Percentiles rank a stretch among this genome's conserved stretches.
Evolutionary conservation across 2,797 vertebrate species (phyloP).

Genomic region (Serranus cabrilla): DNA sequence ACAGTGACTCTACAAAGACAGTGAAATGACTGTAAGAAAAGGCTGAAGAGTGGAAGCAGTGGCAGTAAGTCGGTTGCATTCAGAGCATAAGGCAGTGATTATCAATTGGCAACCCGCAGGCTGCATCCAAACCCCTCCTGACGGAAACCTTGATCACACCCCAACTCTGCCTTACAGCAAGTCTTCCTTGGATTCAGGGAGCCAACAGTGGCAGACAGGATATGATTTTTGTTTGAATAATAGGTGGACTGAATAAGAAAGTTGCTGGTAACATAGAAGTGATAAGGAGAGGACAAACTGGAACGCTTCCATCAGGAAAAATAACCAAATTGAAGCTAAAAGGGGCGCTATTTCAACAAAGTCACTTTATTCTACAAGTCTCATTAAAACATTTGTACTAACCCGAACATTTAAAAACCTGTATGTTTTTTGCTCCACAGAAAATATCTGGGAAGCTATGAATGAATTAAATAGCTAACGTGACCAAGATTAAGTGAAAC

Average conservation of each 20-base stretch:
- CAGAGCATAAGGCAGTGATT: slow-evolving; percentile 28
- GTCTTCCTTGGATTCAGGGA: slow-evolving; percentile 4
- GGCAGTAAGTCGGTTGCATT: slow-evolving; percentile 26
- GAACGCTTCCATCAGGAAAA: no score
- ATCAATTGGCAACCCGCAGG: slow-evolving; percentile 23
- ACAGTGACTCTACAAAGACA: slow-evolving; percentile 59
- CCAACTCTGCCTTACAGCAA: slow-evolving; percentile 21
- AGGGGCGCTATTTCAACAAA: no score
- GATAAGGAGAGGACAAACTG: not conserved
- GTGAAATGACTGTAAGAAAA: slow-evolving; percentile 47
- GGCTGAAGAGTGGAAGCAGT: slow-evolving; percentile 38
- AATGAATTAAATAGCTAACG: no score
- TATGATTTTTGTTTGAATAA: slow-evolving; percentile 6
- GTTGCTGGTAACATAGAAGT: not conserved
- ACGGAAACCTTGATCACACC: slow-evolving; percentile 16
- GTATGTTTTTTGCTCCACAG: no score
- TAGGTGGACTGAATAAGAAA: slow-evolving; percentile 4
- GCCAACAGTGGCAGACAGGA: slow-evolving; percentile 6
- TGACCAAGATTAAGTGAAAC: no score
- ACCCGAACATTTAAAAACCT: no score
- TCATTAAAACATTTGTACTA: no score
- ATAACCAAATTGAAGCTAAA: no score
- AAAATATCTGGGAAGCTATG: no score
- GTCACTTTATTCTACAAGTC: no score
- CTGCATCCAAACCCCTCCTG: slow-evolving; percentile 26